Evolutionary conservation across 2,113 vertebrate species (phyloP), one percentile per base, ranked within the genome.

Genomic region (Oreochromis tanganicae): DNA sequence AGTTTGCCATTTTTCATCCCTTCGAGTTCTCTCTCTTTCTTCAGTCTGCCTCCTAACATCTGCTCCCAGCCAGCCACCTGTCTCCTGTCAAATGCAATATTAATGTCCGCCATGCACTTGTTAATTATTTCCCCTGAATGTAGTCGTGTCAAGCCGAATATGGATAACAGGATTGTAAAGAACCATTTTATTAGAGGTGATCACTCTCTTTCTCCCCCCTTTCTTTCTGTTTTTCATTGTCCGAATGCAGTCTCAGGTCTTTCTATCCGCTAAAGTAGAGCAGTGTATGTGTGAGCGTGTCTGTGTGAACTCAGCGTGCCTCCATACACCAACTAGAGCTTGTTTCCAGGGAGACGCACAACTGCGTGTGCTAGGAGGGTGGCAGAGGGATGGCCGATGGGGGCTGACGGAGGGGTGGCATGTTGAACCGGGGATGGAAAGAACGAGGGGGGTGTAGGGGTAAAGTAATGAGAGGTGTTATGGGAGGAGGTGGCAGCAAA

Each of bases 261-360:
- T 93, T 95, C 89, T 93, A 7, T 90, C 83, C 54, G 9, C 87
- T 90, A 55, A 91, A 94, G 90, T 93, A 87, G 82, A 78, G 16
- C 59, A 5, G 86, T 85, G 88, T 81, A 12, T 89, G 87, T 85
- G 27, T 90, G 79, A 84, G 86, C 79, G 80, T 82, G 85, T 91
- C 83, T 80, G 79, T 86, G 46, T 86, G 86, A 84, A 78, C 83
- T 87, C 90, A 88, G 92, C 89, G 75, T 94, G 91, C 91, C 90
- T 94, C 91, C 84, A 89, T 94, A 88, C 91, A 93, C 90, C 90
- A 73, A 88, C 82, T 86, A 83, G 71, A 75, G 87, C 85, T 86
- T 81, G 93, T 96, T 95, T 95, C 96, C 95, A 91, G 89, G 95
- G 94, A 95, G 91, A 96, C 94, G 81, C 94, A 95, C 93, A 94